Evolutionary conservation across 64 coral and sea anemone species (phyloP), one percentile per base, ranked within the genome.

Genomic region (Trachythela sp.): DNA sequence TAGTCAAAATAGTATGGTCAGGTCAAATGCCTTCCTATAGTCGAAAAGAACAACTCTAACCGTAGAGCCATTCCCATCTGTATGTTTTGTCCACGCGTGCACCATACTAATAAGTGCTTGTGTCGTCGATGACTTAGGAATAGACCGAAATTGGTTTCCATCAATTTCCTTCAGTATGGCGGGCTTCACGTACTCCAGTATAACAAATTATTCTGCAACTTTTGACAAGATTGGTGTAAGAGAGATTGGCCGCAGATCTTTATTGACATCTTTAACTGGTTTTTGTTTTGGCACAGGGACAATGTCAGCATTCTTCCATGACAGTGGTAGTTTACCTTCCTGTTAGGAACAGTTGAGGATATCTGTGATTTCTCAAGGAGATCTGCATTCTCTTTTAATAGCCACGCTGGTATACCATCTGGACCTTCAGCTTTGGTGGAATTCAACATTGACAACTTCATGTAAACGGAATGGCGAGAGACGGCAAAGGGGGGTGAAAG

Each of bases 221-320:
- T 72, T 72, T 26, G 68, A 72, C 15, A 72, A 26, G 68, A 72
- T 26, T 72, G 68, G 68, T 72, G 68, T 72, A 26, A 72, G 68
- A 11, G 68, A 72, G 32, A 72, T 72, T 24, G 68, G 68, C 9
- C 68, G 68, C 11, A 72, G 26, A 26, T 72, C 14, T 72, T 72
- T 26, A 26, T 72, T 72, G 9, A 72, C 32, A 26, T 72, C 32
- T 26, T 72, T 26, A 26, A 72, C 26, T 14, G 68, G 24, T 26
- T 26, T 72, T 30, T 26, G 32, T 26, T 72, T 72, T 14, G 68
- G 68, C 10, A 72, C 32, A 24, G 68, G 68, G 14, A 72, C 68
- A 30, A 35, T 26, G 26, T 72, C 29, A 10, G 68, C 68, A 10
- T 72, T 26, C 29, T 72, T 72, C 68, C 68, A 72, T 11, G 32